Evolutionary conservation across 2,113 vertebrate species (phyloP).

Genomic region (Procapra przewalskii): DNA sequence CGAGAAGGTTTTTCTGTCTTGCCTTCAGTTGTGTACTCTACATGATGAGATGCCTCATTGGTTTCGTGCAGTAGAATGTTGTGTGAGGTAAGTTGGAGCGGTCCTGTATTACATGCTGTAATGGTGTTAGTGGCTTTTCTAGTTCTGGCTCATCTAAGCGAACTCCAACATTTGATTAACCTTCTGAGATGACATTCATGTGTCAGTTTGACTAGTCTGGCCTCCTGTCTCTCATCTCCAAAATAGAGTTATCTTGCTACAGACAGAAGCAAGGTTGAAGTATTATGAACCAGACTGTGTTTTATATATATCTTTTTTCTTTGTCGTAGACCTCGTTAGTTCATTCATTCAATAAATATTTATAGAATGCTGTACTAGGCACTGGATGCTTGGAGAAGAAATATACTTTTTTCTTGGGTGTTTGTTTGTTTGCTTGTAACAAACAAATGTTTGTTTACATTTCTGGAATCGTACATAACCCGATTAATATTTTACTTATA

Average conservation of each 20-base stretch:
- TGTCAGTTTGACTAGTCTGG: background rate
- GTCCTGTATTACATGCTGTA: background rate
- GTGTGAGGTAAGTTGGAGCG: slow-evolving; percentile 89
- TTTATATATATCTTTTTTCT: background rate
- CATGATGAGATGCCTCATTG: slow-evolving; percentile 97
- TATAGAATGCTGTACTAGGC: background rate
- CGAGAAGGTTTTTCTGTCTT: slow-evolving; percentile 97
- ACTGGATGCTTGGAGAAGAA: background rate
- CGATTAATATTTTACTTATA: slow-evolving; percentile 11
- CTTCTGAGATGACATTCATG: background rate
- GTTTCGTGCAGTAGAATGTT: slow-evolving; percentile 96
- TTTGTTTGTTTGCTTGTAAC: background rate
- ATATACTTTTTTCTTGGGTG: background rate
- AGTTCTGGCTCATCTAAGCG: background rate
- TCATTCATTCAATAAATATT: background rate
- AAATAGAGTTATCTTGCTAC: background rate
- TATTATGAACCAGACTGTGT: background rate
- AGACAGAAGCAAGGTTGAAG: background rate
- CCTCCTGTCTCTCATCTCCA: background rate
- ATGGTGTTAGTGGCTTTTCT: background rate
- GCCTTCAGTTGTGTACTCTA: slow-evolving; percentile 95
- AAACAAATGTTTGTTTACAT: background rate
- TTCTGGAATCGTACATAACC: background rate
- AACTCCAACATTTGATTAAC: background rate
- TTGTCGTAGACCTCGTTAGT: background rate